Evolutionary conservation across 2,888 invertebrate species (phyloP), one percentile per base, ranked within the genome.

Genomic region (Reticulitermes lucifugus): DNA sequence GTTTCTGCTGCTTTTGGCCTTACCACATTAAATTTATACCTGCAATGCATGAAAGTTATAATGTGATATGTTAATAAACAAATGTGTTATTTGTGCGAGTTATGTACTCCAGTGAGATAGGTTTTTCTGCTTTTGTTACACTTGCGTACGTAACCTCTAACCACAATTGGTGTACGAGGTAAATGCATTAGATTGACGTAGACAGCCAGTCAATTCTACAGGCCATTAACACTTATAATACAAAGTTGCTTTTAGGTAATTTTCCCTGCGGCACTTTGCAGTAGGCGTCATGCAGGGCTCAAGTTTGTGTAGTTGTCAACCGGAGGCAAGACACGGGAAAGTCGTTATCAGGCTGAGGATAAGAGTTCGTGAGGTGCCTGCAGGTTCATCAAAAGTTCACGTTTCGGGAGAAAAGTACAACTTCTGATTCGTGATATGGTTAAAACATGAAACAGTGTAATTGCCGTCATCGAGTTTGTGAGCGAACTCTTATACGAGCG

Each of bases 251-350:
- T 46, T 46, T 12, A 25, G 25, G 35, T 35, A 35, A 71, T 29
- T 35, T 71, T 29, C 71, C n/a, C 35, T 9, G 71, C 71, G 18
- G 71, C 25, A 25, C 25, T 71, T 14, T 71, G 35, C 71, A 29
- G 71, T 35, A 25, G 6, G n/a, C 21, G 60, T 21, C 60, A 21
- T 46, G 46, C 60, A 12, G 21, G 14, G 22, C 21, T 21, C 60
- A 60, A 21, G 60, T 60, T 60, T 12, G 55, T 5, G 70, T 9
- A 70, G 71, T 29, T 71, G 71, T 71, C 71, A 71, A 71, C 71
- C 71, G 71, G 71, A 71, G 71, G 71, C 71, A 25, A 71, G 71
- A 71, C 71, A 71, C 71, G 35, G 71, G 71, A 71, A 71, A 71
- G 71, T 71, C 71, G 25, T 71, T 71, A 71, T 71, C 71, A 10